Conservation (phyloP, 1,140 invertebrate genomes). For the Caenorhabditis brenneri region DNA sequence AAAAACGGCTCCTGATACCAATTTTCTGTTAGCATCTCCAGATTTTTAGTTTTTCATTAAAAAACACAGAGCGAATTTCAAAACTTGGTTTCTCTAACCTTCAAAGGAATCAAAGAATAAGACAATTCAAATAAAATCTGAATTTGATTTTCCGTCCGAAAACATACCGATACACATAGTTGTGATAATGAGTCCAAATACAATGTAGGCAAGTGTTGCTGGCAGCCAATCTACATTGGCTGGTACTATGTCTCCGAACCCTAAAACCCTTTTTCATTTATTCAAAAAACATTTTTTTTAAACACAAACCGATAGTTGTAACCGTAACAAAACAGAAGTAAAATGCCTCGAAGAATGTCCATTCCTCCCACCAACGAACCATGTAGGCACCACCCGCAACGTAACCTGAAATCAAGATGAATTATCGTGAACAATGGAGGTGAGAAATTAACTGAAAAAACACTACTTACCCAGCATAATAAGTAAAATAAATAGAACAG, state of each 20-base stretch:
- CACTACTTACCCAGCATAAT: conserved; percentile 69
- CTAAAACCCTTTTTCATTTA: too few relatives aligned
- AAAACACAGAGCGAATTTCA: too few relatives aligned
- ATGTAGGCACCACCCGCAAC: conserved; percentile 70
- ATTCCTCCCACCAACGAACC: conserved; percentile 70
- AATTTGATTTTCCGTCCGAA: too few relatives aligned
- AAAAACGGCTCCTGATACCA: too few relatives aligned
- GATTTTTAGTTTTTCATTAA: too few relatives aligned
- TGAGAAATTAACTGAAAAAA: too few relatives aligned
- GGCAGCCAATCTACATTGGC: conserved; percentile 67
- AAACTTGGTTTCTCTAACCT: too few relatives aligned
- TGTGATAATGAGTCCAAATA: conserved; percentile 70
- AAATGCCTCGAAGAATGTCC: conserved; percentile 70
- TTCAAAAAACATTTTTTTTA: too few relatives aligned
- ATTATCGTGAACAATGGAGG: neutral
- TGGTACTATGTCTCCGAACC: conserved; percentile 71
- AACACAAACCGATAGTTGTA: conserved; percentile 69
- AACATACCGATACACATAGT: conserved; percentile 70
- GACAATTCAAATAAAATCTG: neutral
- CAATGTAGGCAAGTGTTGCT: conserved; percentile 68
- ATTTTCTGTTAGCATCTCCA: too few relatives aligned
- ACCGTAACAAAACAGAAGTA: conserved; percentile 71
- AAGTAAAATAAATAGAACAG: conserved; percentile 70
- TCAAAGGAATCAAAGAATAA: conserved; percentile 42
- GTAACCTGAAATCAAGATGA: conserved; percentile 60